These are phyloP conservation scores for Balearica regulorum DNA, from an alignment of 2,797 vertebrate species.

Conservation along the genomic window DNA sequence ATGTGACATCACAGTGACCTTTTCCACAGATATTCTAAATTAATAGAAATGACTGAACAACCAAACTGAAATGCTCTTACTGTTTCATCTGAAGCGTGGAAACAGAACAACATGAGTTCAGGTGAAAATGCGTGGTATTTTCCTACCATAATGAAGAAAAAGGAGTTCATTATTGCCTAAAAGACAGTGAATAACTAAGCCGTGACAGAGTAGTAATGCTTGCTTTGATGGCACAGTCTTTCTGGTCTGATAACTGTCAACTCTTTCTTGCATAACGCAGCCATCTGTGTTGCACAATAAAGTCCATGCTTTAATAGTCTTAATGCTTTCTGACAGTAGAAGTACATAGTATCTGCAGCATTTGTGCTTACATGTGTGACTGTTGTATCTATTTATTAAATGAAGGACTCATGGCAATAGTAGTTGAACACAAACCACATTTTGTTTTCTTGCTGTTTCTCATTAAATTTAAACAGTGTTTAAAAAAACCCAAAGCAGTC, in stretches of 20 bases:
- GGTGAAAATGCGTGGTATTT: background rate
- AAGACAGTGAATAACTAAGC: background rate
- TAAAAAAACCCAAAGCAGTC: background rate
- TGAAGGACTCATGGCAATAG: background rate
- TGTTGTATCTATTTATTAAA: background rate
- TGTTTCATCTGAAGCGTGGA: background rate
- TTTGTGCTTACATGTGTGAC: background rate
- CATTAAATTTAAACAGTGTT: background rate
- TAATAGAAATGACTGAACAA: background rate
- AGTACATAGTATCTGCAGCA: fast-evolving
- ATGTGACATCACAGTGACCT: background rate
- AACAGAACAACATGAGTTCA: background rate
- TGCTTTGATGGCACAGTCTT: background rate
- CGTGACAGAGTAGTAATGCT: background rate
- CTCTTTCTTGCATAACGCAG: background rate
- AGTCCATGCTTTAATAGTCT: background rate
- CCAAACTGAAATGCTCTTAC: background rate
- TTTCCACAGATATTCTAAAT: background rate
- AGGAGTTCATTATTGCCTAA: background rate
- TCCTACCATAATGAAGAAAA: background rate
- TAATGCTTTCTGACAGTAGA: background rate
- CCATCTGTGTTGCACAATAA: background rate
- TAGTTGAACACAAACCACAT: background rate
- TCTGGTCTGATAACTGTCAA: background rate
- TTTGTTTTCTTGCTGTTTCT: background rate